phyloP scores from a whole-genome alignment of 1,140 invertebrate genomes.

The Ridgeia piscesae region DNA sequence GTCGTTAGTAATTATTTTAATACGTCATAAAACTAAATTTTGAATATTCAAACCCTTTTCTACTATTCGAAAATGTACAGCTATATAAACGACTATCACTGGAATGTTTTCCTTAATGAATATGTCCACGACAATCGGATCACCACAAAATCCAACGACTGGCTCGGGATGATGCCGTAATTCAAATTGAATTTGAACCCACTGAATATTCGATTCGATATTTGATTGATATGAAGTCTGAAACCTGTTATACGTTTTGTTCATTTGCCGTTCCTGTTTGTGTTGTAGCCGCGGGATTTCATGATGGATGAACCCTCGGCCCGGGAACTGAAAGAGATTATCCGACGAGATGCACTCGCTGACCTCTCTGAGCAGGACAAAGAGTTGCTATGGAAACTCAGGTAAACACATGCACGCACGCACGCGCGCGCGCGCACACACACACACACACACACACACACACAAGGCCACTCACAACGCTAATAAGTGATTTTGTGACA shows the following conservation, averaged over 20 bases:
- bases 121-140: no score
- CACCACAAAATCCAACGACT: no score
- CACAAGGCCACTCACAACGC: neutral
- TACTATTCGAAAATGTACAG: no score
- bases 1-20: neutral
- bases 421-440: neutral
- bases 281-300: neutral
- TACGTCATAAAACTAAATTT: no score
- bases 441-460: no score
- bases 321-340: conserved; percentile 58
- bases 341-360: conserved; percentile 75
- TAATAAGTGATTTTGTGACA: neutral
- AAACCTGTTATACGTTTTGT: neutral
- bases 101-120: no score
- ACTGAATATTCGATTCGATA: no score
- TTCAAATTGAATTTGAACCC: no score
- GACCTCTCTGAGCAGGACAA: conserved; percentile 89
- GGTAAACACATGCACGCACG: conserved; percentile 57
- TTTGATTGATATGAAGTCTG: no score
- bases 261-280: neutral
- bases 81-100: no score
- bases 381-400: conserved; percentile 82
- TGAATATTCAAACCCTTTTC: no score
- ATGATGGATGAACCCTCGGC: conserved; percentile 23
- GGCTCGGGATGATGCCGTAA: no score